Conservation (phyloP, 2,113 vertebrate genomes). For the Oryctolagus cuniculus region DNA sequence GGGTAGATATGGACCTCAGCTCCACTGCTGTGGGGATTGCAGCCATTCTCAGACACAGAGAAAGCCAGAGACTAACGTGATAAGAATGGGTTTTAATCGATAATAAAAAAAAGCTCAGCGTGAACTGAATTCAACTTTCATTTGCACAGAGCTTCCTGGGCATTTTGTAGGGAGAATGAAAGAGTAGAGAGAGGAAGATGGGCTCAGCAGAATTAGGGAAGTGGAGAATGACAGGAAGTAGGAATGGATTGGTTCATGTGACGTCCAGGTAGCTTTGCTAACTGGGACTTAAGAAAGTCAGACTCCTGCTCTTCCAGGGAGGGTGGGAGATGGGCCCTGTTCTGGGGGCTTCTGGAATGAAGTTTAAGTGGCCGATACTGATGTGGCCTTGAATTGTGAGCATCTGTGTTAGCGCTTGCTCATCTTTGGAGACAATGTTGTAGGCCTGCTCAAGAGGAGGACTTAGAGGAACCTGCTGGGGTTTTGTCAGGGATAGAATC, state of each 20-base stretch:
- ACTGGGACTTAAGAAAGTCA: background rate
- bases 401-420: background rate
- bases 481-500: background rate
- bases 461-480: too few species aligned
- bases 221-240: background rate
- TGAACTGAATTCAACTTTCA: background rate
- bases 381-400: background rate
- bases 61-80: background rate
- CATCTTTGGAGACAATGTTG: background rate
- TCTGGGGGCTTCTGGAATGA: background rate
- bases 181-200: background rate
- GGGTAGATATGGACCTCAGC: background rate
- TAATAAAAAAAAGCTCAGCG: background rate
- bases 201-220: background rate
- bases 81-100: background rate
- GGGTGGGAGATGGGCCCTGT: background rate
- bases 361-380: background rate
- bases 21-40: background rate
- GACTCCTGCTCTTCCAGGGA: background rate
- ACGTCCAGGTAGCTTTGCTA: background rate
- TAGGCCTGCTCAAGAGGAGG: background rate
- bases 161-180: background rate
- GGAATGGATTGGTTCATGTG: background rate
- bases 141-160: background rate
- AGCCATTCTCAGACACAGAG: background rate